These are phyloP conservation scores for Panthera uncia DNA, from an alignment of 2,113 vertebrate genomes.

Conservation along the genomic window DNA sequence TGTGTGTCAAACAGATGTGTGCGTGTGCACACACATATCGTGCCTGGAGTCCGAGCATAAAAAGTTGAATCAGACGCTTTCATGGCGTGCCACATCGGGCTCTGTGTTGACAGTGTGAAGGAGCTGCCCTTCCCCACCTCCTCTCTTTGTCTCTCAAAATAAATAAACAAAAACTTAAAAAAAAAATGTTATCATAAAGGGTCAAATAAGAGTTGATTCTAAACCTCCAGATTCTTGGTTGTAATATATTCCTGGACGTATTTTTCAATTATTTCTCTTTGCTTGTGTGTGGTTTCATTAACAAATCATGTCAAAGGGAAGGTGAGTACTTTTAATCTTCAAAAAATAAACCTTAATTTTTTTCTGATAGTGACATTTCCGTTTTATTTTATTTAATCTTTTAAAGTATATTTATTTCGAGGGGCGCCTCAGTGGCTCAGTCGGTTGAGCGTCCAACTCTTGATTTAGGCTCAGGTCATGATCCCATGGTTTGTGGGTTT, in stretches of 20 bases:
- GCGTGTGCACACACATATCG: rapidly evolving
- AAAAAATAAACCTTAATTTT: background rate
- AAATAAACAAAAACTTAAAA: no score
- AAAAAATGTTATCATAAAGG: background rate
- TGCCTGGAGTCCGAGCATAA: background rate
- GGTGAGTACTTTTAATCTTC: background rate
- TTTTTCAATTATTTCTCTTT: background rate
- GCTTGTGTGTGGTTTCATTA: background rate
- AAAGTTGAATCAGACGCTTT: background rate
- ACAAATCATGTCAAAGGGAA: background rate
- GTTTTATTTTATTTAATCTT: background rate
- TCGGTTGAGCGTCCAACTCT: no score
- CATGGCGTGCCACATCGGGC: background rate
- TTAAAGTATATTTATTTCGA: no score
- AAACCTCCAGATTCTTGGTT: background rate
- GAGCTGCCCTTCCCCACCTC: no score
- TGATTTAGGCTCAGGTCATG: no score
- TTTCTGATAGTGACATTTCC: background rate
- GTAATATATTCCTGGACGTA: background rate
- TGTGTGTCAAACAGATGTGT: no score
- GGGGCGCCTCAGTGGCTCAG: no score
- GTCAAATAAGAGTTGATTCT: background rate
- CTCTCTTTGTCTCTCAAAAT: no score
- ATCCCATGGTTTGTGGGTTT: no score
- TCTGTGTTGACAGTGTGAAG: no score